Percentiles rank a stretch among this genome's conserved stretches.
Evolutionary conservation across 1,140 invertebrate genomes (phyloP).

Genomic region (Neodiprion fabricii): DNA sequence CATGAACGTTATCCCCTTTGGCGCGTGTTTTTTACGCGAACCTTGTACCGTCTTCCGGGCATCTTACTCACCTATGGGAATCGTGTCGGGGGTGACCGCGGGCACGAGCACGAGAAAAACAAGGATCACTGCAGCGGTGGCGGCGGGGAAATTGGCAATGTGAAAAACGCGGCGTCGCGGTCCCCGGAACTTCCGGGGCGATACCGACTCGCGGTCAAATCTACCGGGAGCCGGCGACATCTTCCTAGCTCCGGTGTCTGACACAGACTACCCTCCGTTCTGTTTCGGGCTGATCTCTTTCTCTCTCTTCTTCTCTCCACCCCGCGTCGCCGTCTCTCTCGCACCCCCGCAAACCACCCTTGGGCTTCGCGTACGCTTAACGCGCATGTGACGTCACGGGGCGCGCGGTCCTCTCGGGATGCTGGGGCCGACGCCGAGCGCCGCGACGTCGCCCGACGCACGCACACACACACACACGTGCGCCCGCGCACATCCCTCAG

Average conservation of each 20-base stretch:
- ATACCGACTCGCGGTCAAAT: constrained; percentile 36
- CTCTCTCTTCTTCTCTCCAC: not conserved
- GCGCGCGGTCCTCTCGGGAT: constrained; percentile 22
- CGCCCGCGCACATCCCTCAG: too few species aligned
- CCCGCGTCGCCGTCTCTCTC: constrained; percentile 34
- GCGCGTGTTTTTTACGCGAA: not conserved
- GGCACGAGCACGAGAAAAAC: constrained; percentile 31
- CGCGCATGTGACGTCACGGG: constrained; percentile 49
- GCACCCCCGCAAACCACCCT: constrained; percentile 41
- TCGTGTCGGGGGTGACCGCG: constrained; percentile 46
- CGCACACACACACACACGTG: too few species aligned
- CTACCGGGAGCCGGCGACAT: constrained; percentile 44
- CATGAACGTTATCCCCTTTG: not conserved
- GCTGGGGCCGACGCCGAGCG: constrained; percentile 5
- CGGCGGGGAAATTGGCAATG: constrained; percentile 13
- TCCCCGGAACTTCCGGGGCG: constrained; percentile 24
- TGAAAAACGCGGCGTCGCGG: constrained; percentile 28
- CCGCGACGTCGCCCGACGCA: not conserved
- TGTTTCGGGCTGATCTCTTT: constrained; percentile 42
- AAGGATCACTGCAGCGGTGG: constrained; percentile 18
- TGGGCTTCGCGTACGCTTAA: constrained; percentile 38
- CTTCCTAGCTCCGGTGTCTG: constrained; percentile 54
- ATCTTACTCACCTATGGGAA: constrained; percentile 53
- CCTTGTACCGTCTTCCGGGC: not conserved
- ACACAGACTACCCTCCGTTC: constrained; percentile 56